Evolutionary conservation across 1,140 invertebrate species (phyloP).

Genomic region (Apis dorsata): DNA sequence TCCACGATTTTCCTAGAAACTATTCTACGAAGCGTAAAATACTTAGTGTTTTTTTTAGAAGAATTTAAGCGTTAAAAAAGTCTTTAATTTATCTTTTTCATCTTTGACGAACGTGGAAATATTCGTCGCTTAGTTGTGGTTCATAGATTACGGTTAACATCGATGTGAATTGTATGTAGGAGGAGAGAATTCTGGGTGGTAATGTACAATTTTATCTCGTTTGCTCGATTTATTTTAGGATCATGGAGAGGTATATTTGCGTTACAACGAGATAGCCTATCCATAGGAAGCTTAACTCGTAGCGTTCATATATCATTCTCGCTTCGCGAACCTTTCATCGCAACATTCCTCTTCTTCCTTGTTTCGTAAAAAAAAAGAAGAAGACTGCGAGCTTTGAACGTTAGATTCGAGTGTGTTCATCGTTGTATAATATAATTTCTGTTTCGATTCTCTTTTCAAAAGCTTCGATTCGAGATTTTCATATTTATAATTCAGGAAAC

Average conservation of each 20-base stretch:
- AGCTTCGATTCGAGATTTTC: slow-evolving; percentile 6
- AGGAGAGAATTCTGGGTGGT: background rate
- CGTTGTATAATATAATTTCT: no score
- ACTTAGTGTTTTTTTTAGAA: no score
- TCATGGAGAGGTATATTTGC: slow-evolving; percentile 38
- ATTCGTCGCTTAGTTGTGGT: no score
- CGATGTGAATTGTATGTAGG: background rate
- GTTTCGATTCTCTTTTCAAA: no score
- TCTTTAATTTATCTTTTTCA: no score
- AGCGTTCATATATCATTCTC: slow-evolving; percentile 58
- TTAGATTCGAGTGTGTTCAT: slow-evolving; percentile 47
- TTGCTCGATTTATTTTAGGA: slow-evolving; percentile 44
- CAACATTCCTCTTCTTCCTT: slow-evolving; percentile 33
- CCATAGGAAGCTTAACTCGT: slow-evolving; percentile 63
- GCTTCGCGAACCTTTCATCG: background rate
- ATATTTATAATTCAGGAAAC: slow-evolving; percentile 28
- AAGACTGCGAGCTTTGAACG: slow-evolving; percentile 55
- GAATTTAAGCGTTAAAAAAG: no score
- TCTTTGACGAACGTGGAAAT: no score
- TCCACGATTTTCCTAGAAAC: no score
- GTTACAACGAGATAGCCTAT: slow-evolving; percentile 23
- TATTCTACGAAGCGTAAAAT: background rate
- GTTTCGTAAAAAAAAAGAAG: slow-evolving; percentile 32
- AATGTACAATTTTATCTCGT: background rate
- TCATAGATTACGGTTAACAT: slow-evolving; percentile 1